These are phyloP conservation scores for Lottia scabra DNA, from an alignment of 2,888 invertebrate genomes.

Conservation along the genomic window DNA sequence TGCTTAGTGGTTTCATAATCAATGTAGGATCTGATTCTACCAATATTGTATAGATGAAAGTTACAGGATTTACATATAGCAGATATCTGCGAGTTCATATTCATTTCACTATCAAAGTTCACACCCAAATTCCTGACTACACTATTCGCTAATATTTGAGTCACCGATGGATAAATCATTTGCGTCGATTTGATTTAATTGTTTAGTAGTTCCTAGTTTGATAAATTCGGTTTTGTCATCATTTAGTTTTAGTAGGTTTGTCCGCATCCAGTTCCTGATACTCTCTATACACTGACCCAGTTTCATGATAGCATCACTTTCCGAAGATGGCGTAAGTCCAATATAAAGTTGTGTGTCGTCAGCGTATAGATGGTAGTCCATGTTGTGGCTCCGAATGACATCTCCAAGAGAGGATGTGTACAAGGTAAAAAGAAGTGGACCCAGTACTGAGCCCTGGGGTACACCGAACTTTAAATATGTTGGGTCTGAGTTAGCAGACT, in stretches of 20 bases:
- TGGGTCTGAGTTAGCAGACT: neutral
- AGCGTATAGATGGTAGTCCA: neutral
- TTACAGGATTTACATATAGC: neutral
- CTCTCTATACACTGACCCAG: slow-evolving; percentile 2
- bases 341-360: neutral
- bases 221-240: neutral
- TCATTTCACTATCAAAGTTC: neutral
- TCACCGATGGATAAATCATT: neutral
- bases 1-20: neutral
- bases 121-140: neutral
- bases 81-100: neutral
- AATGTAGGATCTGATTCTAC: slow-evolving; percentile 5
- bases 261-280: neutral
- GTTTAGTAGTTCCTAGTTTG: neutral
- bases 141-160: too few species aligned
- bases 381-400: neutral
- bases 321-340: neutral
- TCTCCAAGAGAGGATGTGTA: neutral
- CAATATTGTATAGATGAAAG: slow-evolving; percentile 4
- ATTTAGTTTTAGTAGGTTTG: neutral
- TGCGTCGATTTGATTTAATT: neutral
- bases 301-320: neutral
- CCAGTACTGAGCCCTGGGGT: neutral
- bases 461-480: neutral
- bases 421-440: neutral